These are phyloP conservation scores for Periophthalmus magnuspinnatus DNA, from an alignment of 2,797 vertebrate genomes.

Conservation along the genomic window DNA sequence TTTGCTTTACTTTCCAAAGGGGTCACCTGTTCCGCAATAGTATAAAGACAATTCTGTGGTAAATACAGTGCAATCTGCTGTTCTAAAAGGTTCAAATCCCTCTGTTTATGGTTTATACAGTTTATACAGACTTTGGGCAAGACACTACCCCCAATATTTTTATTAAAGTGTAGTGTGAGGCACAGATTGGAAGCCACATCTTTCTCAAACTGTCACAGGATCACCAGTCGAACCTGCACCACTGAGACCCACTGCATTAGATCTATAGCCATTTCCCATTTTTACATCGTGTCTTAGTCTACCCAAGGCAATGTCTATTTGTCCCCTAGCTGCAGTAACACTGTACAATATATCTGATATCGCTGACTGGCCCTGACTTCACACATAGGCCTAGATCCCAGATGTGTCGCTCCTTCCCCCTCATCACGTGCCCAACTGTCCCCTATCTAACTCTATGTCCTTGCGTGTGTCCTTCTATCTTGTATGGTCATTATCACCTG, in stretches of 20 bases:
- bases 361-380: slow-evolving; percentile 2
- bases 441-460: slow-evolving; percentile 50
- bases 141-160: neutral
- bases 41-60: neutral
- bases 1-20: neutral
- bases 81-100: neutral
- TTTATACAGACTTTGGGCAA: neutral
- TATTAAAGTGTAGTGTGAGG: neutral
- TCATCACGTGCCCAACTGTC: slow-evolving; percentile 31
- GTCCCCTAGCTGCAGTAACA: neutral
- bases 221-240: neutral
- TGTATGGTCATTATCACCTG: slow-evolving; percentile 60
- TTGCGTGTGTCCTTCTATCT: slow-evolving; percentile 60
- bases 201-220: neutral
- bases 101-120: neutral
- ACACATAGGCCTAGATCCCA: slow-evolving; percentile 14
- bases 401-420: slow-evolving; percentile 21
- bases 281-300: neutral
- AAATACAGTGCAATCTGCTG: too few relatives aligned
- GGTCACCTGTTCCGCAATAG: neutral
- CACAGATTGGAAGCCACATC: neutral
- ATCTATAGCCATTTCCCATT: neutral
- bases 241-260: neutral
- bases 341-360: slow-evolving; percentile 5
- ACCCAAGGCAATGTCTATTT: neutral